A percentile compares a stretch with the other conserved stretches of the same genome.
Conservation (phyloP, 2,113 vertebrate genomes). For the Saimiri boliviensis region DNA sequence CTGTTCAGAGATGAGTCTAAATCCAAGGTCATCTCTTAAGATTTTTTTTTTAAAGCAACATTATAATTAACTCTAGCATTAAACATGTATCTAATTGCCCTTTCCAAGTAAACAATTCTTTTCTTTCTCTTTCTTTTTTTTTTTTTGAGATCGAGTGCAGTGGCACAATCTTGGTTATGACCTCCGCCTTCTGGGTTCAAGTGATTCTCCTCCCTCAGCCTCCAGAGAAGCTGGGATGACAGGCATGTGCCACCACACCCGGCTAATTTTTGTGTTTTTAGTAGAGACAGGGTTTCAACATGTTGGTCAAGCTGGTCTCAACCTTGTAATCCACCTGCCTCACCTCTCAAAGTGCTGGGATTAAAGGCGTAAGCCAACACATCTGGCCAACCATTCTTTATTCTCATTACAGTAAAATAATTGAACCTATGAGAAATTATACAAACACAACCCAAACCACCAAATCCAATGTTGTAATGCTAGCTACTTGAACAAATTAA, state of each 20-base stretch:
- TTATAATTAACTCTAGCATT: neutral
- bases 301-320: neutral
- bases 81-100: neutral
- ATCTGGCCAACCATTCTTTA: neutral
- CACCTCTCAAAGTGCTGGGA: neutral
- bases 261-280: too few species aligned
- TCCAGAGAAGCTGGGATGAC: too few species aligned
- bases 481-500: neutral
- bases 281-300: too few species aligned
- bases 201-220: too few species aligned
- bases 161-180: too few species aligned
- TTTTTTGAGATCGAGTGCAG: neutral
- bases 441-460: neutral
- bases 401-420: neutral
- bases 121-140: too few species aligned
- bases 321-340: neutral
- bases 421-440: neutral
- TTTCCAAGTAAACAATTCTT: neutral
- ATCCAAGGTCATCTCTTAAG: slow-evolving; percentile 95
- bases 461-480: neutral
- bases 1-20: slow-evolving; percentile 96
- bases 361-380: neutral
- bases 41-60: neutral
- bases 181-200: too few species aligned
- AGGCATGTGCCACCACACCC: too few species aligned